phyloP scores from a whole-genome alignment of 2,113 vertebrate species.

The Peucedramus taeniatus region DNA sequence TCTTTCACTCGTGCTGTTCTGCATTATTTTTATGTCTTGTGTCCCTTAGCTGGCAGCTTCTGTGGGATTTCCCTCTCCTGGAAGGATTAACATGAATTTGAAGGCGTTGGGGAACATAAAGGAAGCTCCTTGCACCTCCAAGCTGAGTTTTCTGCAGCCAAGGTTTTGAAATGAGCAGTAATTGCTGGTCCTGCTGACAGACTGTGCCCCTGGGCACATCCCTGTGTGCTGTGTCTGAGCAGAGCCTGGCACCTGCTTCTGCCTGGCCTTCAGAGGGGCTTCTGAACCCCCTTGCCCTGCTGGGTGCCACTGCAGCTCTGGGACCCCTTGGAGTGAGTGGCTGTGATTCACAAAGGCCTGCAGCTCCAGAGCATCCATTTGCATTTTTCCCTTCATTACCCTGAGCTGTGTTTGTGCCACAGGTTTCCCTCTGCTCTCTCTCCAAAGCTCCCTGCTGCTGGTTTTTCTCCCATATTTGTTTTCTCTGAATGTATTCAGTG shows the following conservation, averaged over 20 bases:
- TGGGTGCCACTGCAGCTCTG: too few relatives aligned
- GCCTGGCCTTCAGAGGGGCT: rapidly evolving
- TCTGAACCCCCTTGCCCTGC: neutral
- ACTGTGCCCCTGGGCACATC: rapidly evolving
- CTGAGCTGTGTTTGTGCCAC: neutral
- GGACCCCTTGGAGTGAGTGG: rapidly evolving
- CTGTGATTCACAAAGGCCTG: neutral
- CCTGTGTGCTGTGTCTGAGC: neutral
- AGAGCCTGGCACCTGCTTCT: rapidly evolving
- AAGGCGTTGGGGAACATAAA: rapidly evolving
- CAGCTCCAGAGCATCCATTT: neutral
- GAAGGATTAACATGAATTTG: rapidly evolving
- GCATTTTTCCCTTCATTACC: neutral
- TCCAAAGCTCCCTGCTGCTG: neutral
- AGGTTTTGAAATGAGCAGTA: neutral
- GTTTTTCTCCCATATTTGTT: neutral
- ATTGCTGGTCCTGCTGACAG: neutral
- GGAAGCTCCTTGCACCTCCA: neutral
- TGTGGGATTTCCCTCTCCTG: neutral
- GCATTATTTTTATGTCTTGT: rapidly evolving
- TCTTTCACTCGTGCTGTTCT: rapidly evolving
- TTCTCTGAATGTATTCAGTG: neutral
- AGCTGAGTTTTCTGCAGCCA: neutral
- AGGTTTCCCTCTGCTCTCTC: neutral
- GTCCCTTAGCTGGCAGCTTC: neutral